Evolutionary conservation across 2,888 invertebrate genomes (phyloP).

Genomic region (Cephus sareptanus): DNA sequence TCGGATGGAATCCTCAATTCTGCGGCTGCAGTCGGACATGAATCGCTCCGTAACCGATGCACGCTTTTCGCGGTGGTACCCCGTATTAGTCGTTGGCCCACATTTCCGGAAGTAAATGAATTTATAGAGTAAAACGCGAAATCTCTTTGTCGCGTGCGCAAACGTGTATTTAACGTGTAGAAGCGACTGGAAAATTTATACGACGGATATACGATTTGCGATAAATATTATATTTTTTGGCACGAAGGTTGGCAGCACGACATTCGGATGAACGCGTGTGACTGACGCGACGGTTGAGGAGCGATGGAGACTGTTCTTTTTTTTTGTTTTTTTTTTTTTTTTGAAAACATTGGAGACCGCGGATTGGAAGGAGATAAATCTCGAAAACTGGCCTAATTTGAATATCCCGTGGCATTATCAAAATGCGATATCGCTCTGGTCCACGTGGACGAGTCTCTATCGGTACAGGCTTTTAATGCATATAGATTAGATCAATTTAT

Average conservation of each 20-base stretch:
- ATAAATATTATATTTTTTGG: too few species aligned
- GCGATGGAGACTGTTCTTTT: neutral
- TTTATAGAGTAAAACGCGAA: neutral
- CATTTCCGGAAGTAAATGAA: neutral
- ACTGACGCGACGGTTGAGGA: neutral
- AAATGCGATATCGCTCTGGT: slow-evolving; percentile 58
- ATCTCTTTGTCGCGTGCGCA: neutral
- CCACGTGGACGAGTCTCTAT: slow-evolving; percentile 45
- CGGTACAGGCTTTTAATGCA: slow-evolving; percentile 61
- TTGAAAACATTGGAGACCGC: neutral
- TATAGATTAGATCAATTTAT: slow-evolving; percentile 65
- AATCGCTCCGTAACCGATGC: slow-evolving; percentile 11
- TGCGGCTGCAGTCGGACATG: neutral
- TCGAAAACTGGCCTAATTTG: slow-evolving; percentile 60
- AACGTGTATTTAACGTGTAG: neutral
- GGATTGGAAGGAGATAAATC: slow-evolving; percentile 8
- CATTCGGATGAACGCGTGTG: too few species aligned
- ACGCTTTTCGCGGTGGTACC: neutral
- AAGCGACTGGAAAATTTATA: too few species aligned
- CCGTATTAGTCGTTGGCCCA: neutral
- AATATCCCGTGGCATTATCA: slow-evolving; percentile 60
- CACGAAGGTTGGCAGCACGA: too few species aligned
- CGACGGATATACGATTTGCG: too few species aligned
- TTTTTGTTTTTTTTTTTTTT: too few species aligned
- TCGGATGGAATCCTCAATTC: too few species aligned